Percentiles rank a stretch among this genome's conserved stretches.
Conservation (phyloP, 2,888 invertebrate genomes). For the Idaea dimidiata region DNA sequence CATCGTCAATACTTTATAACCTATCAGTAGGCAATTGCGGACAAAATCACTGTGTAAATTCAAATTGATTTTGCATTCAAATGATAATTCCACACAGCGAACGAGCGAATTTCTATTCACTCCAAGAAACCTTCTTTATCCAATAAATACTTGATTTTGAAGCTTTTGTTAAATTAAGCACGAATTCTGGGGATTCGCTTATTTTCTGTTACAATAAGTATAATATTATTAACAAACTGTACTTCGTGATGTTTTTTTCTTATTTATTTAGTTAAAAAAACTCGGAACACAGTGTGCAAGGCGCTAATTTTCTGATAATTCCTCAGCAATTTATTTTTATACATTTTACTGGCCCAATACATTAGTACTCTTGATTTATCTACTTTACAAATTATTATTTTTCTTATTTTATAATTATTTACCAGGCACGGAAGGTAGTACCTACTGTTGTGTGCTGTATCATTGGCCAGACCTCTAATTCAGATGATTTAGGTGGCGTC, state of each 20-base stretch:
- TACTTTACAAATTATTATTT: no score
- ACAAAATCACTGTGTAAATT: conserved; percentile 61
- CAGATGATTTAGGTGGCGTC: no score
- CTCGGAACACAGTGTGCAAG: no score
- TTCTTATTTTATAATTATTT: no score
- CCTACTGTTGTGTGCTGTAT: no score
- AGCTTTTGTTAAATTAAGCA: conserved; percentile 20
- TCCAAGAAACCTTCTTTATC: conserved; percentile 40
- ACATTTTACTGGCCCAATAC: no score
- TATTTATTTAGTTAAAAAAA: no score
- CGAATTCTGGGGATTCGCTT: neutral
- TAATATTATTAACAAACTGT: neutral
- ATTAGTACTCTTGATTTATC: no score
- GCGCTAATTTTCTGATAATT: no score
- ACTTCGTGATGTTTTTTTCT: neutral
- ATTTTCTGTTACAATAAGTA: conserved; percentile 4
- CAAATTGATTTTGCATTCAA: conserved; percentile 71
- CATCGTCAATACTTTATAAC: conserved; percentile 16
- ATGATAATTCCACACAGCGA: conserved; percentile 61
- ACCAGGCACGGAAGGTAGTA: no score
- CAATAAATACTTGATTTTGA: conserved; percentile 43
- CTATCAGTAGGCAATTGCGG: conserved; percentile 35
- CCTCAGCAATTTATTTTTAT: no score
- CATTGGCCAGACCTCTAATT: no score
- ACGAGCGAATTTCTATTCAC: conserved; percentile 47